These are phyloP conservation scores for Xylocampa areola DNA, from an alignment of 2,888 invertebrate genomes.

Conservation along the genomic window DNA sequence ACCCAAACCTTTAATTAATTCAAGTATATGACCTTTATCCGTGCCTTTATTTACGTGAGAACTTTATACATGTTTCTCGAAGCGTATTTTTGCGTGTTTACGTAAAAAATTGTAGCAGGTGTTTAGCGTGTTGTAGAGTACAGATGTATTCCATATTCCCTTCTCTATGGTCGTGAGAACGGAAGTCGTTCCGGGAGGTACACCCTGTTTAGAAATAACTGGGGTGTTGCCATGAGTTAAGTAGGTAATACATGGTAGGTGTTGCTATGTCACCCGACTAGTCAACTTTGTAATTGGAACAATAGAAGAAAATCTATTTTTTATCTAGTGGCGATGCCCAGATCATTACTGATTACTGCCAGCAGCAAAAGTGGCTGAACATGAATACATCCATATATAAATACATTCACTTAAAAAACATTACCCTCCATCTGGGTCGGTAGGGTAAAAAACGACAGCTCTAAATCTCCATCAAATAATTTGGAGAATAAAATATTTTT, in stretches of 20 bases:
- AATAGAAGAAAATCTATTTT: too few relatives aligned
- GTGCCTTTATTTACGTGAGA: constrained; percentile 43
- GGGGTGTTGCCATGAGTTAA: constrained; percentile 23
- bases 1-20: constrained; percentile 15
- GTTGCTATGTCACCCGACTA: too few relatives aligned
- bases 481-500: too few relatives aligned
- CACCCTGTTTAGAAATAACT: constrained; percentile 25
- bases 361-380: too few relatives aligned
- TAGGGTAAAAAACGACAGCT: too few relatives aligned
- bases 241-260: not conserved
- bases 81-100: constrained; percentile 42
- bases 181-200: constrained; percentile 60
- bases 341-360: too few relatives aligned
- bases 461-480: too few relatives aligned
- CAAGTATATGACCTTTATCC: constrained; percentile 27
- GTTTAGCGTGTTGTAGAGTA: constrained; percentile 1
- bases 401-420: too few relatives aligned
- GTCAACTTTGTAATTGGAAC: not conserved
- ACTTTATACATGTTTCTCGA: constrained; percentile 22
- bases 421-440: too few relatives aligned
- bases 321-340: too few relatives aligned
- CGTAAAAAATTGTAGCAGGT: constrained; percentile 50
- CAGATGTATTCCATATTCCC: constrained; percentile 23
- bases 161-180: constrained; percentile 58
- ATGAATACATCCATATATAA: too few relatives aligned